Conservation (phyloP, 2,888 invertebrate genomes). For the Disparrhopalites patrizii region DNA sequence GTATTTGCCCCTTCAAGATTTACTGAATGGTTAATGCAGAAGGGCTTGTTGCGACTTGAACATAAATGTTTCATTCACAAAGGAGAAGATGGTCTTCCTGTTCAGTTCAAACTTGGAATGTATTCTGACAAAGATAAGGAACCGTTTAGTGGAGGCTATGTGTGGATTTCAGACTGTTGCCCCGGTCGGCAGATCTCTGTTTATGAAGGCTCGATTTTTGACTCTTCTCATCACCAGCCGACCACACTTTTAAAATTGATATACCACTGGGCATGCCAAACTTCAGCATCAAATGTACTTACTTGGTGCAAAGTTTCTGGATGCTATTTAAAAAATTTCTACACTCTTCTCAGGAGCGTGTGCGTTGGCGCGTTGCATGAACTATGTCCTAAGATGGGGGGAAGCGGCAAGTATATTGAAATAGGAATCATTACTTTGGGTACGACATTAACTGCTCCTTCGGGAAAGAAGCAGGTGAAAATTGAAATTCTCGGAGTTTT, state of each 20-base stretch:
- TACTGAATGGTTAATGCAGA: constrained; percentile 85
- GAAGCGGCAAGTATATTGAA: constrained; percentile 66
- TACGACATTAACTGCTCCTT: constrained; percentile 55
- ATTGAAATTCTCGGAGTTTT: constrained; percentile 81
- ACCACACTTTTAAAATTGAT: constrained; percentile 75
- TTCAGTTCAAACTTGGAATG: constrained; percentile 75
- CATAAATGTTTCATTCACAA: constrained; percentile 69
- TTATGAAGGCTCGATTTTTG: constrained; percentile 80
- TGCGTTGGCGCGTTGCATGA: constrained; percentile 78
- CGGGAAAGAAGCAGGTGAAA: constrained; percentile 62
- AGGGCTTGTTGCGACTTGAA: constrained; percentile 73
- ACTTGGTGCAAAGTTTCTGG: constrained; percentile 82
- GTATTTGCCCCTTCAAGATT: constrained; percentile 79
- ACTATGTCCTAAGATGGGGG: constrained; percentile 69
- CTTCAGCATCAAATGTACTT: constrained; percentile 79
- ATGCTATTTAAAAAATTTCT: constrained; percentile 63
- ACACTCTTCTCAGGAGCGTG: constrained; percentile 68
- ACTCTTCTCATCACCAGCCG: constrained; percentile 78
- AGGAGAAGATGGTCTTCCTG: constrained; percentile 51
- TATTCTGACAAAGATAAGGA: constrained; percentile 80
- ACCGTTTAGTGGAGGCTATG: constrained; percentile 83
- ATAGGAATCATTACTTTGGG: constrained; percentile 81
- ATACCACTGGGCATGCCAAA: constrained; percentile 89
- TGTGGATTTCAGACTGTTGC: constrained; percentile 86
- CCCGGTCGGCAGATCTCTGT: constrained; percentile 80